Evolutionary conservation across 2,888 invertebrate genomes (phyloP).

Genomic region (Apodemia duryi): DNA sequence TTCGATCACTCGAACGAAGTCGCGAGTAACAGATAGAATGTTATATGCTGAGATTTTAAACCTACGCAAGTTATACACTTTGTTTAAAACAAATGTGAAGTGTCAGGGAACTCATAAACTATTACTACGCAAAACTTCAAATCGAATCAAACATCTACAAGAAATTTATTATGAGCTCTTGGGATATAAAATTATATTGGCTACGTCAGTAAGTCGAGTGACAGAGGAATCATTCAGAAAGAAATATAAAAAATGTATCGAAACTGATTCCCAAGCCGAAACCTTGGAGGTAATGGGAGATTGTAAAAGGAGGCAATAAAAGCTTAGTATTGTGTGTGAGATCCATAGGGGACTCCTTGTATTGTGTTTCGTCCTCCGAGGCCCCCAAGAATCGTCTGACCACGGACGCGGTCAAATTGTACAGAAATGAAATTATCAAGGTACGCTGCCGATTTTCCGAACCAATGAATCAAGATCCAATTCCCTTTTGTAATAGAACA

Average conservation of each 20-base stretch:
- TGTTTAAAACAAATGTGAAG: not conserved
- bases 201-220: slow-evolving; percentile 51
- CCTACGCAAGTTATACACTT: too few species aligned
- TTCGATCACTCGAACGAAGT: too few species aligned
- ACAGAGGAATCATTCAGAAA: slow-evolving; percentile 59
- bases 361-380: slow-evolving; percentile 72
- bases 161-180: slow-evolving; percentile 6
- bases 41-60: too few species aligned
- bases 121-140: not conserved
- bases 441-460: slow-evolving; percentile 80
- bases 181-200: slow-evolving; percentile 39
- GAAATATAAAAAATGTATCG: slow-evolving; percentile 61
- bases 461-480: slow-evolving; percentile 80
- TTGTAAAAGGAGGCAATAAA: slow-evolving; percentile 79
- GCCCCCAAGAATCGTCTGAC: slow-evolving; percentile 74
- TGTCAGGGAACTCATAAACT: not conserved
- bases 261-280: slow-evolving; percentile 72
- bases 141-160: not conserved
- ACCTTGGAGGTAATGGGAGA: slow-evolving; percentile 76
- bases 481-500: slow-evolving; percentile 80
- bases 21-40: too few species aligned
- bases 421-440: slow-evolving; percentile 80
- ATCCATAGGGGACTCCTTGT: slow-evolving; percentile 70
- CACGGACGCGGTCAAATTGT: slow-evolving; percentile 79
- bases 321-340: slow-evolving; percentile 77